These are phyloP conservation scores for Brachypteracias leptosomus DNA, from an alignment of 2,113 vertebrate species.

Conservation along the genomic window DNA sequence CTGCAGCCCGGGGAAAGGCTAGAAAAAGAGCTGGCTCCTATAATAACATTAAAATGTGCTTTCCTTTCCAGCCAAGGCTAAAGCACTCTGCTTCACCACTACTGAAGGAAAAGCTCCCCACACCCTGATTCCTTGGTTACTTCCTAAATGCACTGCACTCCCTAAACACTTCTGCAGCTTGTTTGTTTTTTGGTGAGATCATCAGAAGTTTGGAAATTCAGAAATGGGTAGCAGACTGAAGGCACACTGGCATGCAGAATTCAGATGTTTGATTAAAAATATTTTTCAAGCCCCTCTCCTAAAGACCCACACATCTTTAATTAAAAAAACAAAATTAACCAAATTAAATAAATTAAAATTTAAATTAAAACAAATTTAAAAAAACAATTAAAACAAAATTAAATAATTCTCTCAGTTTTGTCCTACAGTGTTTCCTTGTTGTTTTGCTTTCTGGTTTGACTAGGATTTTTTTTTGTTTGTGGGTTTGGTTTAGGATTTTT, in stretches of 20 bases:
- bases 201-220: neutral
- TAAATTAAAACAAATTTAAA: neutral
- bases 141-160: neutral
- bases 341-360: too few relatives aligned
- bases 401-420: neutral
- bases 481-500: neutral
- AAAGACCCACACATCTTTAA: neutral
- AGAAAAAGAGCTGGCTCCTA: neutral
- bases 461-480: neutral
- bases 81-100: neutral
- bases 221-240: neutral
- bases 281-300: neutral
- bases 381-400: neutral
- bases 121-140: neutral
- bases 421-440: neutral
- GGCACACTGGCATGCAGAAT: neutral
- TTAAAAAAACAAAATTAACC: neutral
- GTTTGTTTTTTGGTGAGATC: slow-evolving; percentile 30
- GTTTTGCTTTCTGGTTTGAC: neutral
- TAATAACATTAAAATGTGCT: rapidly evolving
- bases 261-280: neutral
- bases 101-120: neutral
- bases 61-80: neutral
- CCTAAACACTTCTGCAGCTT: neutral
- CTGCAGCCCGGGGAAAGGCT: neutral